Evolutionary conservation across 2,113 vertebrate genomes (phyloP).

Genomic region (Zosterops pallidus): DNA sequence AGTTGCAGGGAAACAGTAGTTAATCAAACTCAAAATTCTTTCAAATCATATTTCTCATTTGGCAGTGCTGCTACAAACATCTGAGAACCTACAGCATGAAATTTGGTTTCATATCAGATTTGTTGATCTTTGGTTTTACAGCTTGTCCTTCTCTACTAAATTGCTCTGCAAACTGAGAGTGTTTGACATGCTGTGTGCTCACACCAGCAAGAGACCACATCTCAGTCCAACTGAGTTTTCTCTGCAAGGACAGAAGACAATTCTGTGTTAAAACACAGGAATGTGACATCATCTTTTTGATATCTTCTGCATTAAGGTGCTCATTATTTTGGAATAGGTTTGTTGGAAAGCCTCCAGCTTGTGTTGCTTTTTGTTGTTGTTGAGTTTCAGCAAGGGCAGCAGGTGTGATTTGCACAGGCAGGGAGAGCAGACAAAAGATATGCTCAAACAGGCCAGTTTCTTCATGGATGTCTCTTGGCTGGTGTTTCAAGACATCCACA

Average conservation of each 20-base stretch:
- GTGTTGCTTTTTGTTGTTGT: neutral
- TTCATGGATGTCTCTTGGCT: neutral
- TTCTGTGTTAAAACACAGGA: neutral
- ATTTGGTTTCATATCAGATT: neutral
- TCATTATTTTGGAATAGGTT: neutral
- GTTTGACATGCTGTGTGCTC: neutral
- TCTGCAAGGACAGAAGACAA: neutral
- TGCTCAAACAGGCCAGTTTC: neutral
- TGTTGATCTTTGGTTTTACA: neutral
- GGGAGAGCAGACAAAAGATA: neutral
- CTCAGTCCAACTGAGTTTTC: neutral
- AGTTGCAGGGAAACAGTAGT: neutral
- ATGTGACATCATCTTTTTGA: neutral
- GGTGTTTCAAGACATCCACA: neutral
- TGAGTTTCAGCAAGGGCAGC: neutral
- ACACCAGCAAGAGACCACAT: neutral
- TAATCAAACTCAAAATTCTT: neutral
- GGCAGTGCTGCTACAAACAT: neutral
- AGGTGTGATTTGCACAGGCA: neutral
- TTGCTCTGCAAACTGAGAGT: constrained; percentile 5
- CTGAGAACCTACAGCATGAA: constrained; percentile 18
- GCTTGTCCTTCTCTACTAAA: neutral
- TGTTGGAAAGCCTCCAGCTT: neutral
- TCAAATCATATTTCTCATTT: constrained; percentile 18
- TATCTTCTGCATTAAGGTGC: neutral